These are phyloP conservation scores for Lutjanus argentimaculatus DNA, from an alignment of 2,797 vertebrate genomes.

Conservation along the genomic window DNA sequence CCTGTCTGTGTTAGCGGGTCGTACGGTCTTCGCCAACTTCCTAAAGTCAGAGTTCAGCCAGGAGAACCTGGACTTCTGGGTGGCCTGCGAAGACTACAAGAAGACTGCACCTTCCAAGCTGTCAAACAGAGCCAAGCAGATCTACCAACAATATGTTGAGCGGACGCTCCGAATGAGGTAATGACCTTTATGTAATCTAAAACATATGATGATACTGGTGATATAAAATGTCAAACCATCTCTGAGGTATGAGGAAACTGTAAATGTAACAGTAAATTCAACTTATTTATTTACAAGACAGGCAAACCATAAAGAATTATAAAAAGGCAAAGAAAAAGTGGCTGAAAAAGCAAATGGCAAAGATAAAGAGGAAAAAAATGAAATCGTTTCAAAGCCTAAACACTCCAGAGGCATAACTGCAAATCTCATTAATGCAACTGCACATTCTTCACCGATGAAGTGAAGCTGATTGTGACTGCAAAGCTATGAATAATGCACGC, in stretches of 20 bases:
- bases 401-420: background rate
- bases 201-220: background rate
- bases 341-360: background rate
- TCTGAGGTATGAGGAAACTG: background rate
- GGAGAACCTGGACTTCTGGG: conserved; percentile 96
- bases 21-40: conserved; percentile 88
- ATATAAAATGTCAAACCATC: background rate
- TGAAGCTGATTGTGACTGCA: background rate
- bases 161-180: conserved; percentile 91
- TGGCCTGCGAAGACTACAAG: conserved; percentile 93
- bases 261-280: background rate
- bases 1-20: conserved; percentile 82
- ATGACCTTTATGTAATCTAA: background rate
- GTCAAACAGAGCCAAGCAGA: conserved; percentile 86
- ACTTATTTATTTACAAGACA: background rate
- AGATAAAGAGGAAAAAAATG: too few relatives aligned
- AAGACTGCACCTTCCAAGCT: conserved; percentile 83
- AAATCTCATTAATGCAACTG: conserved; percentile 15
- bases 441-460: conserved; percentile 10
- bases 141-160: conserved; percentile 91
- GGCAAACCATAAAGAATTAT: background rate
- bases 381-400: background rate
- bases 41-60: conserved; percentile 93
- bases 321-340: background rate
- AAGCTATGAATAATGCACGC: background rate